Evolutionary conservation across 2,888 invertebrate genomes (phyloP), one percentile per base, ranked within the genome.

Genomic region (Sminthurinus aureus): DNA sequence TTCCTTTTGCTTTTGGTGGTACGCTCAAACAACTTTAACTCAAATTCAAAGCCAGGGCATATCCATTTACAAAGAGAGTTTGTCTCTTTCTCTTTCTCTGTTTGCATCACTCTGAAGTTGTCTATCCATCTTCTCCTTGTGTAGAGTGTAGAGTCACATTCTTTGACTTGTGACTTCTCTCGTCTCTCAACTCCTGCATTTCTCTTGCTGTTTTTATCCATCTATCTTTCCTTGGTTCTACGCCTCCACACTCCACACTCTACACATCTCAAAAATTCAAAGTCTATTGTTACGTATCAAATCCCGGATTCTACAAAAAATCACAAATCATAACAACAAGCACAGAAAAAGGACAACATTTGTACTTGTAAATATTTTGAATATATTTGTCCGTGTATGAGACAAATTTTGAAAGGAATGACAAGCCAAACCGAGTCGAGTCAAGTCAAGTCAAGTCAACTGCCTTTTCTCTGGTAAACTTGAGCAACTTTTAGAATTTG

Each of bases 21-120:
- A 24, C 15, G 22, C 76, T 58, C 76, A 76, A 64, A 83, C 26
- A 74, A 79, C 58, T 78, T 6, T 26, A 74, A 58, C 51, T 58
- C 26, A 74, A 74, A 74, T 6, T 6, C 38, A 38, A 38, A 38
- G 75, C 75, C 22, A 13, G 26, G 38, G n/a, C 38, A 51, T 50
- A 77, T 77, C 77, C 77, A 52, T 50, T 77, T 77, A 77, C 77
- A 52, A 77, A 58, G 52, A 0, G 22, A 9, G 24, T 26, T 22
- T 71, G 22, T 26, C 71, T 71, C 71, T 22, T 13, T 26, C 24
- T 24, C 71, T 71, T 22, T 20, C 24, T 20, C 18, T 24, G 20
- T 20, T n/a, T 71, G 11, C 24, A 22, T 71, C 13, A 15, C 20
- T 71, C 26, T 58, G 71, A 24, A 22, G 22, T 24, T 71, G 24